A percentile compares a stretch with the other conserved stretches of the same genome.
Conservation (phyloP, 2,797 vertebrate species). For the Fistularia commersonii region DNA sequence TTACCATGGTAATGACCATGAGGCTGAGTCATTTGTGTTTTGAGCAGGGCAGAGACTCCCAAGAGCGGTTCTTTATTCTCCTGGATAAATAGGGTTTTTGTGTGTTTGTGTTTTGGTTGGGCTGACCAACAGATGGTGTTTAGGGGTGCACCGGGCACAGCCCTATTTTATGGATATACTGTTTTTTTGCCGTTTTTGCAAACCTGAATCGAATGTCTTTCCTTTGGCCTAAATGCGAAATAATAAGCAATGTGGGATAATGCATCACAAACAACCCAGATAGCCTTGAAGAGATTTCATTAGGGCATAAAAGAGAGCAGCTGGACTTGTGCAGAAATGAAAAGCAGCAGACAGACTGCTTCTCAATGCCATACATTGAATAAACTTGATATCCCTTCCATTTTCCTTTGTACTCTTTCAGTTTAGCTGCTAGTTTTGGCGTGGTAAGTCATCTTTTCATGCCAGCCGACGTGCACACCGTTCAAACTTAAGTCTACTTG, state of each 20-base stretch:
- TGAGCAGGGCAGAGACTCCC: slow-evolving; percentile 13
- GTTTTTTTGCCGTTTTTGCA: background rate
- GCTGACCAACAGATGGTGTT: background rate
- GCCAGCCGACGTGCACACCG: too few relatives aligned
- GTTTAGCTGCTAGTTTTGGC: too few relatives aligned
- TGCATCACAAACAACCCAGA: slow-evolving; percentile 13
- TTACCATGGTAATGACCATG: slow-evolving; percentile 27
- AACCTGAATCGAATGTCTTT: slow-evolving; percentile 19
- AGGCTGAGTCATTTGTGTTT: slow-evolving; percentile 31
- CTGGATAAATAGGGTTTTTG: slow-evolving; percentile 5
- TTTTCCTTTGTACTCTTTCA: too few relatives aligned
- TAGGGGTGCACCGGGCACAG: background rate
- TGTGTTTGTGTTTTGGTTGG: background rate
- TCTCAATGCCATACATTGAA: background rate
- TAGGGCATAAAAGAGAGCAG: slow-evolving; percentile 12
- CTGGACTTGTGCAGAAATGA: slow-evolving; percentile 2
- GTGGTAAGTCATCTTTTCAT: too few relatives aligned
- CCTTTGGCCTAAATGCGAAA: slow-evolving; percentile 18
- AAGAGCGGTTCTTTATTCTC: slow-evolving; percentile 14
- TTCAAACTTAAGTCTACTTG: too few relatives aligned
- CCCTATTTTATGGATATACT: background rate
- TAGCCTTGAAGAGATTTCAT: slow-evolving; percentile 10
- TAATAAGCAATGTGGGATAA: slow-evolving; percentile 20
- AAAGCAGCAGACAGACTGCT: background rate
- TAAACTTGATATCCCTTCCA: slow-evolving; percentile 8